Evolutionary conservation across 1,140 invertebrate genomes (phyloP), one percentile per base, ranked within the genome.

Genomic region (Trichonephila clavipes): DNA sequence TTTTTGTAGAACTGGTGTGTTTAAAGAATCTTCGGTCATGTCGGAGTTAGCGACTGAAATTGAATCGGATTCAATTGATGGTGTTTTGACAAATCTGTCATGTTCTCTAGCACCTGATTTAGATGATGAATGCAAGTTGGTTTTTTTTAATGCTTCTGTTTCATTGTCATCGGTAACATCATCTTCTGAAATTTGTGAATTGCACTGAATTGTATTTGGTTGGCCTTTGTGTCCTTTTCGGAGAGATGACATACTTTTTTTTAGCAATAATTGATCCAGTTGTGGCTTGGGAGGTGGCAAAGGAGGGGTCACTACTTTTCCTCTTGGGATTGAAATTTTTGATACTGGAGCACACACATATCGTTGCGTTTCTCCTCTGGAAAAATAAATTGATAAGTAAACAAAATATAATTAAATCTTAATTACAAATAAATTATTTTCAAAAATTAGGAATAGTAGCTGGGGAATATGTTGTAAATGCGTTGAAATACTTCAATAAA

Each of bases 21-120:
- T 94, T 40, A 94, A 21, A 7, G 94, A 94, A 85, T 94, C 94
- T 59, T 94, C 90, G 28, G 94, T 94, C 85, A 94, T 92, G 21
- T 94, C 94, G 6, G 94, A 94, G 24, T 90, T 88, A 58, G 89
- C 82, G 61, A 90, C 81, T 34, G 89, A 94, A 24, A 94, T 92
- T 0, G 94, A 94, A 69, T 94, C 94, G 0, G 90, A 88, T 72
- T 94, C 94, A 44, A 94, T 83, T n/a, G 94, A 94, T 4, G 82
- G 85, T 21, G 86, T 72, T n/a, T 59, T n/a, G 3, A 88, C 61
- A 40, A 88, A 88, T 64, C 86, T 34, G 16, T 40, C 34, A 40
- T 40, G 34, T 40, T 40, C 34, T 40, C 34, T 40, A 40, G 18
- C 64, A 18, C 51, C 16, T 14, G 40, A 28, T 58, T 77, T 90